A percentile compares a stretch with the other conserved stretches of the same genome.
phyloP scores from a whole-genome alignment of 2,888 invertebrate genomes.

The Agrotis ipsilon region DNA sequence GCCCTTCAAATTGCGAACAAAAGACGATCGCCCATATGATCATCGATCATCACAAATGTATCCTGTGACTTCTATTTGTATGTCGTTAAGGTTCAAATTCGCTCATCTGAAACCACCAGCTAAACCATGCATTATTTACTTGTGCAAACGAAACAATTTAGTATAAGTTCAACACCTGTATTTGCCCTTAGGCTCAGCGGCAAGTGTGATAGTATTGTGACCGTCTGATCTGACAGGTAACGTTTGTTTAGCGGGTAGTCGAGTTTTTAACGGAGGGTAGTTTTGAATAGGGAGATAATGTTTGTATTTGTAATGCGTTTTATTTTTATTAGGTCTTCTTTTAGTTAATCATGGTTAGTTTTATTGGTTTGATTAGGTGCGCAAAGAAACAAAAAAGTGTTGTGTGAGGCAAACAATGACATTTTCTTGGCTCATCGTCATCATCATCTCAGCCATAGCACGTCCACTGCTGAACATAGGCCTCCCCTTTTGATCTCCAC shows the following conservation, averaged over 20 bases:
- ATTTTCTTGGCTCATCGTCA: no score
- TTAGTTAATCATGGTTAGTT: conserved; percentile 1
- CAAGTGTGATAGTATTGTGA: conserved; percentile 71
- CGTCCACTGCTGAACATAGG: no score
- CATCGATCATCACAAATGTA: not conserved
- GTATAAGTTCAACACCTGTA: conserved; percentile 79
- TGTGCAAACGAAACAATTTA: conserved; percentile 35
- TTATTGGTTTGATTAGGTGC: not conserved
- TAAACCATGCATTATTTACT: conserved; percentile 31
- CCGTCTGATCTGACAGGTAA: conserved; percentile 70
- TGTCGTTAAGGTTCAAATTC: not conserved
- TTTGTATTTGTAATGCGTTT: conserved; percentile 39
- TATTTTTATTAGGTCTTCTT: conserved; percentile 47
- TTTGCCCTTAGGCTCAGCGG: conserved; percentile 81
- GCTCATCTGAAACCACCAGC: not conserved
- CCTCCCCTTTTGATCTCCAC: no score
- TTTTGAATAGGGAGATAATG: conserved; percentile 32
- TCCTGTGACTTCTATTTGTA: not conserved
- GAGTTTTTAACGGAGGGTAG: conserved; percentile 38
- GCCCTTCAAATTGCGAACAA: conserved; percentile 40
- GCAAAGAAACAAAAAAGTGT: not conserved
- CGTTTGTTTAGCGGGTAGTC: conserved; percentile 39
- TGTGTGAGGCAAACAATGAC: not conserved
- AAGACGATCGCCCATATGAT: not conserved
- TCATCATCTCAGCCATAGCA: no score